Conservation (phyloP, 92 coral and sea anemone genomes). For the Porites rus region DNA sequence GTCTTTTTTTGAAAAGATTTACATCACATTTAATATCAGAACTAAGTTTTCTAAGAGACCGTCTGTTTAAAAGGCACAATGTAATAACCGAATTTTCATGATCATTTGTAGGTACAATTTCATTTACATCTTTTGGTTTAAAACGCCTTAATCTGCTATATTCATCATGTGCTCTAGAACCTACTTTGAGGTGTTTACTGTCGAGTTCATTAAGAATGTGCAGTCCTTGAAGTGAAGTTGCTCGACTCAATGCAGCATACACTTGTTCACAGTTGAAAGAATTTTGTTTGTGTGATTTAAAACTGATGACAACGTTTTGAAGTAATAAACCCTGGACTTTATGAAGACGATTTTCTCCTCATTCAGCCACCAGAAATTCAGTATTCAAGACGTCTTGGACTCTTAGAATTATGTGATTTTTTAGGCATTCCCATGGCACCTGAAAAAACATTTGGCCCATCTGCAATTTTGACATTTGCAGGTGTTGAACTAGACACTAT, state of each 20-base stretch:
- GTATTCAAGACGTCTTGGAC: no score
- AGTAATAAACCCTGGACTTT: no score
- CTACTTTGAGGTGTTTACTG: conserved; percentile 39
- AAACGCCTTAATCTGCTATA: conserved; percentile 48
- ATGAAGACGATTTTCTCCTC: no score
- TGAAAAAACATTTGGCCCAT: no score
- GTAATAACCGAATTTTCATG: background rate
- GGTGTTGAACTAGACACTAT: no score
- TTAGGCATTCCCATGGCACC: no score
- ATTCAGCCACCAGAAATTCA: no score
- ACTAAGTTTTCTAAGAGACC: conserved; percentile 72
- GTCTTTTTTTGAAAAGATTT: conserved; percentile 57
- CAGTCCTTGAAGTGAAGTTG: background rate
- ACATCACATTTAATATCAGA: conserved; percentile 63
- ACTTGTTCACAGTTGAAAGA: conserved; percentile 56
- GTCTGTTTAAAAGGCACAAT: conserved; percentile 54
- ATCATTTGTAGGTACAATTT: background rate
- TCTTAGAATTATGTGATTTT: no score
- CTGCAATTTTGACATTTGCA: no score
- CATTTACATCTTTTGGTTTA: background rate
- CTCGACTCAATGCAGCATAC: conserved; percentile 37
- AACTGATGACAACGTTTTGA: conserved; percentile 13
- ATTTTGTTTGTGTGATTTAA: conserved; percentile 40
- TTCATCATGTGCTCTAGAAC: conserved; percentile 41
- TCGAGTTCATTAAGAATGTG: conserved; percentile 37